A percentile compares a stretch with the other conserved stretches of the same genome.
These are phyloP conservation scores for Furcula furcula DNA, from an alignment of 2,888 invertebrate species.

Conservation along the genomic window DNA sequence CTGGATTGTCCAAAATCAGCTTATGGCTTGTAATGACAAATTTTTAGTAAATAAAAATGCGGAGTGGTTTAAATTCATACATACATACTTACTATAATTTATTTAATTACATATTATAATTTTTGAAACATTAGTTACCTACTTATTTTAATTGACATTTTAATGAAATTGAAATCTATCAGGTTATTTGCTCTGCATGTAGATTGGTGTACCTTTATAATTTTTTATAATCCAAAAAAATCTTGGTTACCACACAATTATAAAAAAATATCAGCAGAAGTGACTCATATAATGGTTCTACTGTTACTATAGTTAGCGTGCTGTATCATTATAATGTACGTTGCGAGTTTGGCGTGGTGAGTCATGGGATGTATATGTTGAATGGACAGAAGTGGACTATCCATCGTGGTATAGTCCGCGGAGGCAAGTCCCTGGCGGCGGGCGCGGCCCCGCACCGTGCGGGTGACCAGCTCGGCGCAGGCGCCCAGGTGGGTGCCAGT, in stretches of 20 bases:
- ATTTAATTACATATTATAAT: background rate
- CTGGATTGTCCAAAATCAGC: conserved; percentile 73
- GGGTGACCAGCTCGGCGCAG: conserved; percentile 66
- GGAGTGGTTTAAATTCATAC: conserved; percentile 54
- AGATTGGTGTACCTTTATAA: no score
- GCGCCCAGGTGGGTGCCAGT: conserved; percentile 80
- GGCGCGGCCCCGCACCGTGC: conserved; percentile 70
- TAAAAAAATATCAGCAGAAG: no score
- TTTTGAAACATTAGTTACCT: no score
- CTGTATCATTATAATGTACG: conserved; percentile 12
- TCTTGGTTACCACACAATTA: no score
- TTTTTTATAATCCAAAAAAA: no score
- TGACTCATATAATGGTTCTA: no score
- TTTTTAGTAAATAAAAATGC: conserved; percentile 61
- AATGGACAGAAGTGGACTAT: conserved; percentile 89
- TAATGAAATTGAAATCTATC: conserved; percentile 15
- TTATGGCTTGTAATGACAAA: conserved; percentile 19
- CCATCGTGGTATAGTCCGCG: conserved; percentile 90
- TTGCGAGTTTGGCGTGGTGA: conserved; percentile 31
- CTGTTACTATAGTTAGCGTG: no score
- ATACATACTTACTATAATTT: conserved; percentile 1
- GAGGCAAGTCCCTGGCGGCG: conserved; percentile 82
- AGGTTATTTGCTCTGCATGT: conserved; percentile 45
- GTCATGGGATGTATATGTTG: conserved; percentile 58
- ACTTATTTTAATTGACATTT: no score